Percentiles rank a stretch among this genome's conserved stretches.
These are phyloP conservation scores for Aplochiton taeniatus DNA, from an alignment of 2,797 vertebrate species.

Conservation along the genomic window DNA sequence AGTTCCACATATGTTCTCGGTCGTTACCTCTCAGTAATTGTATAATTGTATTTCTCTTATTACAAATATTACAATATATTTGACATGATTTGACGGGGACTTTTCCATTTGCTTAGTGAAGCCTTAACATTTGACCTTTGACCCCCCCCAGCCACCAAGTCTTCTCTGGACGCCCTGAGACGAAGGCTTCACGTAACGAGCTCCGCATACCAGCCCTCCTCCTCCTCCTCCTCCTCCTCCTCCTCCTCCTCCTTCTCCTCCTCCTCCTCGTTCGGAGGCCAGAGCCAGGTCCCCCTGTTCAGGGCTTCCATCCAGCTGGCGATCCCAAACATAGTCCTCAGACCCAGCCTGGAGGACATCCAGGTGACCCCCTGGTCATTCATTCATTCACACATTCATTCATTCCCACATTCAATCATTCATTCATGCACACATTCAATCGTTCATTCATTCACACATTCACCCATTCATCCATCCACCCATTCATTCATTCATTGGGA, in stretches of 20 bases:
- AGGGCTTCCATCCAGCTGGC: constrained; percentile 76
- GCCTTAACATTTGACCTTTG: no score
- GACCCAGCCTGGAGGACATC: constrained; percentile 80
- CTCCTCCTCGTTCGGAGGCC: constrained; percentile 13
- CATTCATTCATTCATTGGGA: neutral
- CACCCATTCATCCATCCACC: neutral
- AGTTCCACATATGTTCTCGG: no score
- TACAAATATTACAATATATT: no score
- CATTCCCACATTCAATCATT: no score
- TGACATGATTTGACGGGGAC: no score
- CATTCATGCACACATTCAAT: no score
- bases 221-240: constrained; percentile 22
- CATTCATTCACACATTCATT: no score
- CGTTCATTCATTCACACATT: no score
- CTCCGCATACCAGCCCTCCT: constrained; percentile 54
- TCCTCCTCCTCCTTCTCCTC: constrained; percentile 8
- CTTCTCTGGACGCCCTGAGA: constrained; percentile 77
- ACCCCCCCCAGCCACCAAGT: constrained; percentile 69
- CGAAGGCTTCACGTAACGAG: constrained; percentile 63
- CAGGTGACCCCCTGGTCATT: constrained; percentile 66
- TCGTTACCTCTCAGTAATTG: no score
- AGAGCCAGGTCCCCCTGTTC: constrained; percentile 68
- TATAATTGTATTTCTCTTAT: no score
- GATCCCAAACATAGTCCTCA: constrained; percentile 80
- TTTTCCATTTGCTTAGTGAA: no score